Base-by-base conservation (phyloP, 1,140 invertebrate species). In the Orius insidiosus region DNA sequence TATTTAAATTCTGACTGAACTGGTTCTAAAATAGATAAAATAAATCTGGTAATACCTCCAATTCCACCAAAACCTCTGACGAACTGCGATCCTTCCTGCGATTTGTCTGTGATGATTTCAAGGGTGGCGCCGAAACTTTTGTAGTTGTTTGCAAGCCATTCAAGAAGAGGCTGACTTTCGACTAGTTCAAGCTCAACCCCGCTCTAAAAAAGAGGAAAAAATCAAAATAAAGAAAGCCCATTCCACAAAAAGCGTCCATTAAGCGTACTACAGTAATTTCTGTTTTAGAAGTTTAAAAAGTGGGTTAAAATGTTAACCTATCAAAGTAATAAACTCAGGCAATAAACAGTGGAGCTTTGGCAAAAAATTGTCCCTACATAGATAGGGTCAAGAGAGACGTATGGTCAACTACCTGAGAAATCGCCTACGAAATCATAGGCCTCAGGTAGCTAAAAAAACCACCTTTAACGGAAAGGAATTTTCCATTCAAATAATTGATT, bases 61-160 rank as follows among this genome's bases (percentile, higher is more conserved):
- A 98, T 95, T 35, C 95, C 95, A 66, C 95, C 95, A 66, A 99
- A 99, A 46, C 95, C 95, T 71, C 92, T 73, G 18, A 98, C 95
- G 70, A 96, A 99, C 67, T 99, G 95, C 39, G 93, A 96, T 31
- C 96, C 96, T 76, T 99, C 94, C 64, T 98, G 94, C 42, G 93
- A 98, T 69, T 90, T 89, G 68, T 99, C 95, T 9, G 93, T 98
- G 58, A 99, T 96, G 63, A 99, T 99, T 78, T 99, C 96, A 60
- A 99, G 68, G 13, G 90, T 96, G 52, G 95, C 93, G 57, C 94
- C 96, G 68, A 98, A 98, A 53, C 79, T 92, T 70, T 99, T 99
- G 68, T 99, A 99, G 65, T 96, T 97, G 65, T 99, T 98, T 24
- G 96, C 94, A 56, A 99, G 75, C 95, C 95, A 99, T 72, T 99